Conservation (phyloP, 2,888 invertebrate genomes). For the Drosophila neonasuta region DNA sequence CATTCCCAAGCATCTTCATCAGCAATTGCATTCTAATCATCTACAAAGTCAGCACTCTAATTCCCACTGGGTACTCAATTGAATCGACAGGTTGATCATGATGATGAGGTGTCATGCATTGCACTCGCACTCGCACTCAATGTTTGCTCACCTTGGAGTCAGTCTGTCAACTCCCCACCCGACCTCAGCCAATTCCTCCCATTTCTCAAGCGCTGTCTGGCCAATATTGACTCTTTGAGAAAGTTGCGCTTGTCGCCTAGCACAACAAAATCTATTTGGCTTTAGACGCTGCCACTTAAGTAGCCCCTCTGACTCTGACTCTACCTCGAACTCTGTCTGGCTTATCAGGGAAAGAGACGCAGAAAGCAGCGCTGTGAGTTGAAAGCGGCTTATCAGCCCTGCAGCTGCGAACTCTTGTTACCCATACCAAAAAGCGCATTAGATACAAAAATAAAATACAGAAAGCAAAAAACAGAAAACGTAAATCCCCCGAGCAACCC, state of each 20-base stretch:
- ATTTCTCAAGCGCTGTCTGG: slow-evolving; percentile 31
- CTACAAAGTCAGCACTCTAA: not conserved
- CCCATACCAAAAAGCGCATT: slow-evolving; percentile 63
- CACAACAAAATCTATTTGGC: slow-evolving; percentile 53
- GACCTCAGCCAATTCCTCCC: not conserved
- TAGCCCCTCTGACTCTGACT: slow-evolving; percentile 41
- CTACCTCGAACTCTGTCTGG: slow-evolving; percentile 2
- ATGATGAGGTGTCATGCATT: slow-evolving; percentile 14
- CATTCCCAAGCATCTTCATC: no score
- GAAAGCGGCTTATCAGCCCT: slow-evolving; percentile 67
- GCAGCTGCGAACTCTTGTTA: slow-evolving; percentile 41
- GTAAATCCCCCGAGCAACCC: not conserved
- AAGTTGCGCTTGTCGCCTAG: slow-evolving; percentile 62
- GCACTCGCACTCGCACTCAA: slow-evolving; percentile 42
- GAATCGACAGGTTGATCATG: slow-evolving; percentile 24
- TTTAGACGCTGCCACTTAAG: slow-evolving; percentile 62
- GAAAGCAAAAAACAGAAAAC: not conserved
- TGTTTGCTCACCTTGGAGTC: slow-evolving; percentile 37
- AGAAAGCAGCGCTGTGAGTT: slow-evolving; percentile 1
- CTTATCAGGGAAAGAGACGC: slow-evolving; percentile 30
- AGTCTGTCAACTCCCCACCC: not conserved
- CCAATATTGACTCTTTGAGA: slow-evolving; percentile 69
- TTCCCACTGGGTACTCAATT: slow-evolving; percentile 41
- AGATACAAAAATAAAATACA: slow-evolving; percentile 40
- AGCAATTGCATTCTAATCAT: slow-evolving; percentile 5